Evolutionary conservation across 2,113 vertebrate species (phyloP), one percentile per base, ranked within the genome.

Genomic region (Empidonax traillii): DNA sequence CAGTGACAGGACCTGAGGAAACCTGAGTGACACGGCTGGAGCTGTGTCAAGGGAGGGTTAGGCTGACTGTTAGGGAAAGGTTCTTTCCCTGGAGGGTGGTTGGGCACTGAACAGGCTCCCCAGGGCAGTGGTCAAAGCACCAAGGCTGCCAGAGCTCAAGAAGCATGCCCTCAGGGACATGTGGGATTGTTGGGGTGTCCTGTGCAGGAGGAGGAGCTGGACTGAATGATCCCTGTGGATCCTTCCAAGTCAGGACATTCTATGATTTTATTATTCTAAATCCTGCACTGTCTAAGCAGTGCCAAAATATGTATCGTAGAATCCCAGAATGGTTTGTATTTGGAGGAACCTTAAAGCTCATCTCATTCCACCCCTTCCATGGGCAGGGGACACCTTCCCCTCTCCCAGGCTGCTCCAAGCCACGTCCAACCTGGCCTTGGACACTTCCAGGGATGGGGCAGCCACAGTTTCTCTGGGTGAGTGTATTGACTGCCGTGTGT

Each of bases 291-390:
- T 2, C 58, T 7, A 5, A 24, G 39, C 10, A 1, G 2, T 22
- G 17, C 7, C 27, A 18, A 17, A 27, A 22, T 4, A 33, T 13
- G n/a, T 7, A 2, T 5, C 20, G 2, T 24, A 10, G 46, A 12
- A 2, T 0, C 16, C 7, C 0, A 30, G 56, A 17, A 3, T 16
- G 30, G 12, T 0, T 2, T 8, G 23, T 31, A 6, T 2, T 4
- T 39, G 7, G 1, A 59, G 43, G 14, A 16, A 39, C 59, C 24
- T 27, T 24, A 39, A 39, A 21, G 59, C 24, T 25, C 37, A 24
- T 25, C n/a, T 33, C 22, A 7, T 14, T 28, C 25, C 51, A 52
- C 2, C 20, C 31, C 21, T 33, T n/a, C n/a, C n/a, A 28, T 12
- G 61, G 37, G 25, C 37, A 30, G 61, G 61, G 61, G 37, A 41